Percentiles rank a stretch among this genome's conserved stretches.
Evolutionary conservation across 1,140 invertebrate species (phyloP).

Genomic region (Macrosteles quadrilineatus): DNA sequence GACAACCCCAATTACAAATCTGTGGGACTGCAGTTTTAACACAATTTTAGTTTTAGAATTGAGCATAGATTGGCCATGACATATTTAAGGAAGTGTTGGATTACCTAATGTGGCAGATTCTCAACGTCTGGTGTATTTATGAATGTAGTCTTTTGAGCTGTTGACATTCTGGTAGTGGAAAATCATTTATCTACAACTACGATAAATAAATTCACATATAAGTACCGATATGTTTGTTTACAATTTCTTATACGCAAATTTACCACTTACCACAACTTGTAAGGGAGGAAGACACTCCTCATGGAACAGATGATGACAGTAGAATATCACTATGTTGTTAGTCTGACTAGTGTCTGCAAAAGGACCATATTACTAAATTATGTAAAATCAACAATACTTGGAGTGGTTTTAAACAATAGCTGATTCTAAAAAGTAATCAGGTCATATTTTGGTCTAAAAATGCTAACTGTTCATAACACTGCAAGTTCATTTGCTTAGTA

Average conservation of each 20-base stretch:
- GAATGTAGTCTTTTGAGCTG: not conserved
- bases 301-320: slow-evolving; percentile 90
- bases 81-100: no score
- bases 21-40: no score
- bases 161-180: not conserved
- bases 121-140: not conserved
- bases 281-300: slow-evolving; percentile 69
- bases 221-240: not conserved
- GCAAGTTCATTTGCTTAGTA: not conserved
- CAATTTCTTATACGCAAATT: not conserved
- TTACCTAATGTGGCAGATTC: not conserved
- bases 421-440: no score
- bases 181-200: not conserved
- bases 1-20: no score
- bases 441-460: no score
- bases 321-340: slow-evolving; percentile 77
- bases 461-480: not conserved
- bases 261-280: slow-evolving; percentile 22
- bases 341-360: slow-evolving; percentile 57
- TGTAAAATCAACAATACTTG: no score
- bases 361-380: slow-evolving; percentile 28
- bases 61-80: no score
- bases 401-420: no score
- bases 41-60: no score
- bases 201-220: not conserved